Conservation (phyloP, 2,797 vertebrate genomes). For the Enteromius mattozi region DNA sequence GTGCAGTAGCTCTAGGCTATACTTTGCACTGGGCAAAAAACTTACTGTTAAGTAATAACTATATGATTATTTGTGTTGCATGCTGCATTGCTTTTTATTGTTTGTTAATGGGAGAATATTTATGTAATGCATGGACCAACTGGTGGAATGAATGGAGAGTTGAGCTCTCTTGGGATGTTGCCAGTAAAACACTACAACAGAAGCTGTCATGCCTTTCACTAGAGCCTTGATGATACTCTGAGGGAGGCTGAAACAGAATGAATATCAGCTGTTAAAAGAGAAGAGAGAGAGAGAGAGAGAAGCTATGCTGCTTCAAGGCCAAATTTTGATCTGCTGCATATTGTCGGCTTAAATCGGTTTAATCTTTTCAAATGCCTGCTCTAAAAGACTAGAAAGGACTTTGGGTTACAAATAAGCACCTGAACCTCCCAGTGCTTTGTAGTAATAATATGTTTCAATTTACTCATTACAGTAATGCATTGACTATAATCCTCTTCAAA, state of each 20-base stretch:
- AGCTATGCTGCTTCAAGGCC: slow-evolving; percentile 21
- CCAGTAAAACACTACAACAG: slow-evolving; percentile 46
- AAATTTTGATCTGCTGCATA: slow-evolving; percentile 43
- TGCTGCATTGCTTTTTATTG: background rate
- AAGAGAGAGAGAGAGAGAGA: background rate
- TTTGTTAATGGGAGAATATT: slow-evolving; percentile 6
- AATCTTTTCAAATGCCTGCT: background rate
- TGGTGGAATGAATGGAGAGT: slow-evolving; percentile 24
- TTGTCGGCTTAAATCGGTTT: background rate
- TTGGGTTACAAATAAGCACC: background rate
- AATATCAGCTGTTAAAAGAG: slow-evolving; percentile 39
- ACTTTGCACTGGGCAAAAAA: background rate
- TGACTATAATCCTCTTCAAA: background rate
- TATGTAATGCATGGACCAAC: slow-evolving; percentile 27
- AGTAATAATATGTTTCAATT: background rate
- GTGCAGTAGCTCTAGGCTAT: background rate
- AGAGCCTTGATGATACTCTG: slow-evolving; percentile 48
- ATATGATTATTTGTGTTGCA: background rate
- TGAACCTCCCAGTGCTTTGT: background rate
- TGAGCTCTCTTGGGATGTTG: slow-evolving; percentile 36
- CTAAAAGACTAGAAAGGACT: background rate
- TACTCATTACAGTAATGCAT: background rate
- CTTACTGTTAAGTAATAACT: background rate
- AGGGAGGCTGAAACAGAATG: slow-evolving; percentile 35
- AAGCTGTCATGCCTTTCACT: slow-evolving; percentile 47